These are phyloP conservation scores for Odontocerum albicorne DNA, from an alignment of 2,888 invertebrate genomes.

Conservation along the genomic window DNA sequence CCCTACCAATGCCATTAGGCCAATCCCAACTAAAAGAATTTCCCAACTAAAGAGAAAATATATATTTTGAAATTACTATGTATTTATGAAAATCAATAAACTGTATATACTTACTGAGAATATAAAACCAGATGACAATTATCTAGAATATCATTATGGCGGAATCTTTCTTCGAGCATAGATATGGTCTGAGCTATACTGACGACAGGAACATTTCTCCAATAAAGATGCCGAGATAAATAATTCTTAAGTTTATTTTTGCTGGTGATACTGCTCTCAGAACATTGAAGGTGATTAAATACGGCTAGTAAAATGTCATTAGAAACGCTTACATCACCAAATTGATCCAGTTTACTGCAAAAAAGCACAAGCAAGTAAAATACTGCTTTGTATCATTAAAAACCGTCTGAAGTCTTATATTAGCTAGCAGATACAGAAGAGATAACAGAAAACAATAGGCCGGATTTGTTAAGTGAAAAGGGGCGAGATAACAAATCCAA, in stretches of 20 bases:
- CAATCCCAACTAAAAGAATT: too few species aligned
- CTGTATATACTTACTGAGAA: conserved; percentile 14
- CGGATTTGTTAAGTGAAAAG: too few species aligned
- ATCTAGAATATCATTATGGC: conserved; percentile 9
- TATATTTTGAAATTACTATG: too few species aligned
- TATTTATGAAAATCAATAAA: too few species aligned
- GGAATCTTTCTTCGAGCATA: background rate
- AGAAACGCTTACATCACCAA: background rate
- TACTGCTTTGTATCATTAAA: too few species aligned
- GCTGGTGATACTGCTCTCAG: background rate
- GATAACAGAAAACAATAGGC: too few species aligned
- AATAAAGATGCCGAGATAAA: conserved; percentile 1
- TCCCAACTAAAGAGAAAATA: too few species aligned
- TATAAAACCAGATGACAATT: conserved; percentile 16
- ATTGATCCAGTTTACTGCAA: conserved; percentile 4
- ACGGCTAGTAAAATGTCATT: background rate
- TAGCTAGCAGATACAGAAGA: background rate
- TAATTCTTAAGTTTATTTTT: background rate
- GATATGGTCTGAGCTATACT: background rate
- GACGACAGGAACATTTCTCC: background rate
- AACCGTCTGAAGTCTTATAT: too few species aligned
- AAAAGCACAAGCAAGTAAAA: background rate
- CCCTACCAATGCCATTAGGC: too few species aligned
- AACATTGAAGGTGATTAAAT: background rate
- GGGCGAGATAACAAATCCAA: too few species aligned